These are phyloP conservation scores for Paradisaea rubra DNA, from an alignment of 2,113 vertebrate genomes.

Conservation along the genomic window DNA sequence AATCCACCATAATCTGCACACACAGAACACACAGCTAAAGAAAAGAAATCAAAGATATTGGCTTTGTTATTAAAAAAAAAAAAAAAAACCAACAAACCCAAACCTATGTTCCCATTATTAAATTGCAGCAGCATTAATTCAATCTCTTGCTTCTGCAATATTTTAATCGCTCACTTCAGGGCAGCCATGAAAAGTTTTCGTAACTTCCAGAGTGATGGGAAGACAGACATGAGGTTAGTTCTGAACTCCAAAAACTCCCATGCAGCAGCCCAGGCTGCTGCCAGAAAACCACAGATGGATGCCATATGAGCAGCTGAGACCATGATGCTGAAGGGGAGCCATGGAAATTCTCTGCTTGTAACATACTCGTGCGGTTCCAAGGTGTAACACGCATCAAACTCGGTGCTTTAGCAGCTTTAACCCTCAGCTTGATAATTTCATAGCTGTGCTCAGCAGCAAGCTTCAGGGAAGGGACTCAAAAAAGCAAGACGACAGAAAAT, in stretches of 20 bases:
- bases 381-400: not conserved
- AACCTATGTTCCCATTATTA: not conserved
- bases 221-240: not conserved
- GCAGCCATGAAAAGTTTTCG: not conserved
- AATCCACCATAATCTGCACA: not conserved
- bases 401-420: not conserved
- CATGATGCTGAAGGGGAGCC: not conserved
- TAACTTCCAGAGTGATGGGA: not conserved
- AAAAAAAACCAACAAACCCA: not conserved
- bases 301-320: constrained; percentile 31
- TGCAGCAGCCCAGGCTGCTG: not conserved
- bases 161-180: not conserved
- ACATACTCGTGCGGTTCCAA: not conserved
- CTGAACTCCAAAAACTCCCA: constrained; percentile 1
- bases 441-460: not conserved
- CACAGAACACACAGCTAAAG: not conserved
- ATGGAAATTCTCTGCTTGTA: constrained; percentile 11
- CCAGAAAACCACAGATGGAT: constrained; percentile 52
- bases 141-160: not conserved
- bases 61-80: not conserved
- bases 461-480: not conserved
- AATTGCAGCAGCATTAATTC: not conserved
- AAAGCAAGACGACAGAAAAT: not conserved
- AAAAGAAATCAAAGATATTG: not conserved
- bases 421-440: not conserved